phyloP scores from a whole-genome alignment of 2,113 vertebrate genomes.

The Acrocephalus kingi region DNA sequence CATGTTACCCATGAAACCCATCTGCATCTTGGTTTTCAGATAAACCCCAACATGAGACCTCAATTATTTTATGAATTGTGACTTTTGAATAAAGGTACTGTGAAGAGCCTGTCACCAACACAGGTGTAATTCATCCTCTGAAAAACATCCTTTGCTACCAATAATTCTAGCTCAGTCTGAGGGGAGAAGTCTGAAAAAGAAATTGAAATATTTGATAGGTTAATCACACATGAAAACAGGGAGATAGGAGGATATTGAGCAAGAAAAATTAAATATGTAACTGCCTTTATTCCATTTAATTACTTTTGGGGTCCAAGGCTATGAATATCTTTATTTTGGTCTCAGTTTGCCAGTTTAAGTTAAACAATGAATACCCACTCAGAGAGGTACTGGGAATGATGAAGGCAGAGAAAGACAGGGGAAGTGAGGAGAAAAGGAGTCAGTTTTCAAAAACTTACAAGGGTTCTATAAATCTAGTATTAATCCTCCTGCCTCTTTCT shows the following conservation, averaged over 20 bases:
- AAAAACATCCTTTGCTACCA: neutral
- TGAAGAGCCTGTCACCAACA: neutral
- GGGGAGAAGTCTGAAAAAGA: neutral
- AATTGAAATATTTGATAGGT: neutral
- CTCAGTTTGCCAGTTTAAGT: neutral
- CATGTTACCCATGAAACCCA: neutral
- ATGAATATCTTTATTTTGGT: neutral
- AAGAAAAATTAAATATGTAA: neutral
- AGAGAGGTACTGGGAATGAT: neutral
- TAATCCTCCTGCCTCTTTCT: neutral
- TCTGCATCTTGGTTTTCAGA: neutral
- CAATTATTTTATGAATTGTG: neutral
- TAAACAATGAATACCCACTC: neutral
- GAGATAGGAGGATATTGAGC: neutral
- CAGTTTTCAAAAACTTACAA: neutral
- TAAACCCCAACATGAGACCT: neutral
- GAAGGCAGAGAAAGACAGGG: neutral
- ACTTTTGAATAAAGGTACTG: neutral
- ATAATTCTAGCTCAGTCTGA: neutral
- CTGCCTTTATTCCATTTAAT: neutral
- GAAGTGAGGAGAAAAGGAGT: neutral
- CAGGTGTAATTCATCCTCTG: neutral
- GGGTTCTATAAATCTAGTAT: neutral
- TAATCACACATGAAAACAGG: neutral
- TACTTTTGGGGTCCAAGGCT: neutral